Conservation (phyloP, 2,113 vertebrate genomes). For the Buteo buteo region DNA sequence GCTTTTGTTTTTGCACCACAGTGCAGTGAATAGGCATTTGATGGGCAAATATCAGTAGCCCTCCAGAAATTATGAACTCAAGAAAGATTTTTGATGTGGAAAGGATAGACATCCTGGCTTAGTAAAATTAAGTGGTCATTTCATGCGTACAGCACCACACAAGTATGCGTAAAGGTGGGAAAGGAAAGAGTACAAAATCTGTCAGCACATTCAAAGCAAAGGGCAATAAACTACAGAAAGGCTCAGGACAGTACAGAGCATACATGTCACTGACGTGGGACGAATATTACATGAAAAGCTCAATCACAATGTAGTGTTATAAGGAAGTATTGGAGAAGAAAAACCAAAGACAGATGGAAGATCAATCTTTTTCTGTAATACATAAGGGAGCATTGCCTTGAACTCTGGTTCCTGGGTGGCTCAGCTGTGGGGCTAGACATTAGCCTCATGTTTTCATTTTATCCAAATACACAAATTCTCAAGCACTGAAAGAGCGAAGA, state of each 20-base stretch:
- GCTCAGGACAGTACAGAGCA: not conserved
- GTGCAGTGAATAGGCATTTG: not conserved
- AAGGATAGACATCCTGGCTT: not conserved
- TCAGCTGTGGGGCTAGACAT: not conserved
- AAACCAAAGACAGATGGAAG: not conserved
- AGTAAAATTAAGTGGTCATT: not conserved
- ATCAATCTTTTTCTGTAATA: not conserved
- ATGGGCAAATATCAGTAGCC: not conserved
- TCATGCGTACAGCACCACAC: not conserved
- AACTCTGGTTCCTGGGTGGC: not conserved
- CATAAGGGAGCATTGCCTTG: not conserved
- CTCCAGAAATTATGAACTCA: not conserved
- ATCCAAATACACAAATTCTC: not conserved
- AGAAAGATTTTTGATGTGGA: not conserved
- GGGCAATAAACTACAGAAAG: not conserved
- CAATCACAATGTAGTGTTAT: accelerated
- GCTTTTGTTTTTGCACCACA: not conserved
- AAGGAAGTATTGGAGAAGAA: not conserved
- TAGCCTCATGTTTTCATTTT: not conserved
- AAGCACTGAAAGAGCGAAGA: not conserved
- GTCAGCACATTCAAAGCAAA: not conserved
- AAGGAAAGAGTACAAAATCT: not conserved
- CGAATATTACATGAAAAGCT: not conserved
- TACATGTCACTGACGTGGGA: not conserved
- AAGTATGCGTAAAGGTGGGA: not conserved